A percentile compares a stretch with the other conserved stretches of the same genome.
Evolutionary conservation across 2,113 vertebrate species (phyloP).

Genomic region (Rafetus swinhoei): DNA sequence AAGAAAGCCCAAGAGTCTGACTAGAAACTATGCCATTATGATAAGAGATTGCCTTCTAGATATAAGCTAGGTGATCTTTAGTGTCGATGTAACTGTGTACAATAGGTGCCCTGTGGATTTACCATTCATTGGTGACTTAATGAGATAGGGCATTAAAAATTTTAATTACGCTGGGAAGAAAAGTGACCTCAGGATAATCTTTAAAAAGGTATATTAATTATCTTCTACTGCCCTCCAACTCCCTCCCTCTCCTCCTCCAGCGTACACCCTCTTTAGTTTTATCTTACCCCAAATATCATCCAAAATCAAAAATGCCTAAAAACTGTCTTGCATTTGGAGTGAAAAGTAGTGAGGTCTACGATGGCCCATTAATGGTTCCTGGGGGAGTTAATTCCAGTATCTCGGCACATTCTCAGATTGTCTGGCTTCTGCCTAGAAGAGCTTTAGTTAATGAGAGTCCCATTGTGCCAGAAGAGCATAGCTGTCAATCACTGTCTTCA

Average conservation of each 20-base stretch:
- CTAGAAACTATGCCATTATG: neutral
- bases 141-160: neutral
- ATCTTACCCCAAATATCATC: neutral
- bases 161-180: conserved; percentile 7
- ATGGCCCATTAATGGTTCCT: neutral
- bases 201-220: neutral
- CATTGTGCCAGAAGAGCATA: neutral
- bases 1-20: neutral
- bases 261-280: neutral
- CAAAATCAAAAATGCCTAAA: neutral
- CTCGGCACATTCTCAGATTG: neutral
- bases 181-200: neutral
- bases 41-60: neutral
- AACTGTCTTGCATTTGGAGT: neutral
- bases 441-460: neutral
- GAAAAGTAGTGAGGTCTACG: neutral
- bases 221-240: neutral
- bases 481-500: neutral
- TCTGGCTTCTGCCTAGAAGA: neutral
- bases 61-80: neutral
- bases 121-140: neutral
- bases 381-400: neutral
- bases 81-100: neutral
- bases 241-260: neutral
- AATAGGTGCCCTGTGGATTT: neutral